Conservation (phyloP, 2,888 invertebrate species). For the Quadriops clusia region DNA sequence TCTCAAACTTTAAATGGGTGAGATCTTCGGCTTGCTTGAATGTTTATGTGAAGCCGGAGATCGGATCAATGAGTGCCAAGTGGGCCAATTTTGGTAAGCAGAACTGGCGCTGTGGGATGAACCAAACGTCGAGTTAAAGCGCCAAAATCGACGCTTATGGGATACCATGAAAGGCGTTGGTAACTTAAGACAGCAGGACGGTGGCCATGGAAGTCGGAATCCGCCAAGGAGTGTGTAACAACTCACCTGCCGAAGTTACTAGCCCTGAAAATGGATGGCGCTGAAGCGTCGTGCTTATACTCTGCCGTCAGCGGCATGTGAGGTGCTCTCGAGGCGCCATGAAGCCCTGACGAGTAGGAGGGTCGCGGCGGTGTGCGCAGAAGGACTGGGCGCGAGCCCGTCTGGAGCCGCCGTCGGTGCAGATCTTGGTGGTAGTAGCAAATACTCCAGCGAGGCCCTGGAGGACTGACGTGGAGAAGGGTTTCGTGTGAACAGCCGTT, state of each 20-base stretch:
- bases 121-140: slow-evolving; percentile 60
- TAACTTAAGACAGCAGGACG: slow-evolving; percentile 47
- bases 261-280: slow-evolving; percentile 55
- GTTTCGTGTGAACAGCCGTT: slow-evolving; percentile 52
- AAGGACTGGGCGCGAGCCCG: slow-evolving; percentile 45
- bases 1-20: slow-evolving; percentile 70
- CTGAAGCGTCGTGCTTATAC: slow-evolving; percentile 46
- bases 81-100: slow-evolving; percentile 67
- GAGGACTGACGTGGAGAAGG: slow-evolving; percentile 49
- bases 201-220: slow-evolving; percentile 67
- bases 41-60: slow-evolving; percentile 19
- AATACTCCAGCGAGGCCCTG: slow-evolving; percentile 53
- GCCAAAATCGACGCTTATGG: slow-evolving; percentile 49
- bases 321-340: slow-evolving; percentile 35
- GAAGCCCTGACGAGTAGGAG: slow-evolving; percentile 51
- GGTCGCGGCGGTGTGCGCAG: slow-evolving; percentile 44
- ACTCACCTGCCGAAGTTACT: slow-evolving; percentile 49
- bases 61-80: slow-evolving; percentile 49
- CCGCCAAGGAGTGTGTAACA: slow-evolving; percentile 46
- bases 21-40: slow-evolving; percentile 48
- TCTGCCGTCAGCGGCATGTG: slow-evolving; percentile 30
- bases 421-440: slow-evolving; percentile 57
- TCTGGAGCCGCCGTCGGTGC: slow-evolving; percentile 43
- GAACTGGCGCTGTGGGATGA: slow-evolving; percentile 72
- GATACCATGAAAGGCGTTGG: slow-evolving; percentile 51